These are phyloP conservation scores for Junonia oenone DNA, from an alignment of 2,888 invertebrate species.

Conservation along the genomic window DNA sequence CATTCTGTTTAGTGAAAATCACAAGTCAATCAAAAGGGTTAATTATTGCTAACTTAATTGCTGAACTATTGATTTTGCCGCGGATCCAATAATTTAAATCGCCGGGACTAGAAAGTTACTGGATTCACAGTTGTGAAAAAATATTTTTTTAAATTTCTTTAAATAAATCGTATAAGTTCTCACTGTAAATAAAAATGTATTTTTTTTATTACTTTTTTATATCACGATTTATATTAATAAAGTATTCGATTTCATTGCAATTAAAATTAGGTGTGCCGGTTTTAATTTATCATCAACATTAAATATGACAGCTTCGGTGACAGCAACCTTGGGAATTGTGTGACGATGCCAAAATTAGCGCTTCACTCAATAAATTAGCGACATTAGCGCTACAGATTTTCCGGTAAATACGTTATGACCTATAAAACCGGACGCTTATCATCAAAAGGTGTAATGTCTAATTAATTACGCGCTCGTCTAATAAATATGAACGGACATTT, in stretches of 20 bases:
- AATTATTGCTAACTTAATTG: no score
- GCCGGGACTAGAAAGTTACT: no score
- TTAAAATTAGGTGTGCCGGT: not conserved
- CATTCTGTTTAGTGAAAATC: no score
- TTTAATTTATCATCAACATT: conserved; percentile 12
- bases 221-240: not conserved
- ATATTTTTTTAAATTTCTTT: not conserved
- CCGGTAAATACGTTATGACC: conserved; percentile 6
- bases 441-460: not conserved
- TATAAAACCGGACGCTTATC: not conserved
- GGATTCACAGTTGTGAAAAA: not conserved
- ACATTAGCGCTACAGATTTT: conserved; percentile 12
- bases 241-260: not conserved
- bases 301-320: conserved; percentile 12
- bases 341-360: conserved; percentile 21
- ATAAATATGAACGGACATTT: not conserved
- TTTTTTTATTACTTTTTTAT: not conserved
- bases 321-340: conserved; percentile 11
- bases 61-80: no score
- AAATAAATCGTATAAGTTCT: no score
- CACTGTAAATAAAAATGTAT: no score
- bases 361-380: conserved; percentile 11
- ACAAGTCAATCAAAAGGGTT: no score
- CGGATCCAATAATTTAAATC: not conserved
- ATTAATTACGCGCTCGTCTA: not conserved